These are phyloP conservation scores for Scaptomyza pallida DNA, from an alignment of 1,140 invertebrate genomes.

Conservation along the genomic window DNA sequence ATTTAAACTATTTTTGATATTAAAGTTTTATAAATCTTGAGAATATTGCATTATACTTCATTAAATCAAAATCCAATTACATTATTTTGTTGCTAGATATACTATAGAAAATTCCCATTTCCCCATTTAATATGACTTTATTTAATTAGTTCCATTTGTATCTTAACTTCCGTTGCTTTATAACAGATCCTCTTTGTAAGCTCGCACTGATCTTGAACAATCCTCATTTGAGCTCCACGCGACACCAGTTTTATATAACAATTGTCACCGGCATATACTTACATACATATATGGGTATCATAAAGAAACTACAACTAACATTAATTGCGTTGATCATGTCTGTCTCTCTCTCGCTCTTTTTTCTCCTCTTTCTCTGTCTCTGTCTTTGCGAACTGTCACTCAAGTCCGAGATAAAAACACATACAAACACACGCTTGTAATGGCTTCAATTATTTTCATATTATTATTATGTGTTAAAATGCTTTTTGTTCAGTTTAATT, in stretches of 20 bases:
- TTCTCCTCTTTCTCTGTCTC: no score
- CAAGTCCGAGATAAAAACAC: neutral
- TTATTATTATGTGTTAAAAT: constrained; percentile 82
- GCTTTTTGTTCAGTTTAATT: constrained; percentile 66
- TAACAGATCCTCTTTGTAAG: neutral
- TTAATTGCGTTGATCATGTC: constrained; percentile 68
- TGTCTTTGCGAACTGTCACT: neutral
- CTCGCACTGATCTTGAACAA: neutral
- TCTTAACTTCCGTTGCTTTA: neutral
- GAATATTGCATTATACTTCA: no score
- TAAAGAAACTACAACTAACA: constrained; percentile 57
- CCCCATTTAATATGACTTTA: no score
- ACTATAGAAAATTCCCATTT: no score
- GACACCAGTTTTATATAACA: constrained; percentile 39
- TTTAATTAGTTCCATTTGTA: no score
- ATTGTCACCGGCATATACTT: constrained; percentile 35
- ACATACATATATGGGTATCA: constrained; percentile 33
- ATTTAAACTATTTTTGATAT: no score
- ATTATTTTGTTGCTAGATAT: no score
- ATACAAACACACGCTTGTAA: constrained; percentile 45
- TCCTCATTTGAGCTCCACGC: neutral
- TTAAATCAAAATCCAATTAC: no score
- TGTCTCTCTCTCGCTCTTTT: neutral
- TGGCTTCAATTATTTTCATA: constrained; percentile 82
- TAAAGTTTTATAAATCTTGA: no score